Evolutionary conservation across 2,113 vertebrate species (phyloP), one percentile per base, ranked within the genome.

Genomic region (Microtus oregoni): DNA sequence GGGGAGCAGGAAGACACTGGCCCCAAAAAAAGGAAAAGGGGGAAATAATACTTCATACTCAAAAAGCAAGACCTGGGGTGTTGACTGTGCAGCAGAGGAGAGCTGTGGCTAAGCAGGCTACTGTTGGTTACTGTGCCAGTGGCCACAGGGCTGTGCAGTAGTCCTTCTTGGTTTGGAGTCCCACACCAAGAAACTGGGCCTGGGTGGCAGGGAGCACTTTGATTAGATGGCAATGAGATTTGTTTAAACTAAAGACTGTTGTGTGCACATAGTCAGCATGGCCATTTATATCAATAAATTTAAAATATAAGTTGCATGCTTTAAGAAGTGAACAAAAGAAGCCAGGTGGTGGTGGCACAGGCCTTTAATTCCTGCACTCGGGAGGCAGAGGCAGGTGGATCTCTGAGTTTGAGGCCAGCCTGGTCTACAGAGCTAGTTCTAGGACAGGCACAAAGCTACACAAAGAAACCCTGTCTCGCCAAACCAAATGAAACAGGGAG

Each of bases 61-160:
- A n/a, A n/a, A 68, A 26, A 10, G 15, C 20, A 24, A 50, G 91
- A 14, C 81, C 44, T 35, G 4, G 28, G 26, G 26, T 32, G n/a
- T 61, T 35, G 55, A 32, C 75, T 30, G 35, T 85, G 9, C 70
- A 47, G 32, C 12, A 58, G 50, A 35, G 0, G 2, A 55, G 58
- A 50, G 68, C 13, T 10, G 70, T 3, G 30, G 75, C 38, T 55
- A 7, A 75, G 14, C 22, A 68, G 47, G 50, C 22, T 26, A 15
- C 22, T 35, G 3, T 10, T 15, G 22, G 12, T 9, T 52, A 24
- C 61, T 4, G 0, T 1, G 70, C 22, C 52, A 41, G 68, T 44
- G 52, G 24, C 2, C 1, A 3, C 35, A 17, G 17, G 38, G 15
- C 30, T 19, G 28, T 0, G 1, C 68, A 73, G 47, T 17, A 1